A percentile compares a stretch with the other conserved stretches of the same genome.
phyloP scores from a whole-genome alignment of 2,797 vertebrate genomes.

The Potorous gilbertii region DNA sequence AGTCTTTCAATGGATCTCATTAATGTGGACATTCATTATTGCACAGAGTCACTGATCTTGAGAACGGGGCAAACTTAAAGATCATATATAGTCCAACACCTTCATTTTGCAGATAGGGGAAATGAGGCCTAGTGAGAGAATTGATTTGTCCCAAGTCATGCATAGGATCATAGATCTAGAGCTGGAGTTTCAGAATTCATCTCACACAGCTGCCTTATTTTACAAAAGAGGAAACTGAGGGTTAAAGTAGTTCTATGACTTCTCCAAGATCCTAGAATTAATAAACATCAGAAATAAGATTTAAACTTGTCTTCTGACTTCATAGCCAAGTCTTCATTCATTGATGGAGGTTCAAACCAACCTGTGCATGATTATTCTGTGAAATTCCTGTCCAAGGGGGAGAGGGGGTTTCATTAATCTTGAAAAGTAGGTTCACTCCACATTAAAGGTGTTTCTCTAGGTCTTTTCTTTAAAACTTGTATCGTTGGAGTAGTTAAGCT shows the following conservation, averaged over 20 bases:
- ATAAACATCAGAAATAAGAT: background rate
- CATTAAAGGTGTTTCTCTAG: background rate
- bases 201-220: background rate
- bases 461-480: background rate
- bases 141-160: background rate
- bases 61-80: background rate
- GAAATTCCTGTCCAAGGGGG: background rate
- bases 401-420: background rate
- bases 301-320: background rate
- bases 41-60: background rate
- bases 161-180: background rate
- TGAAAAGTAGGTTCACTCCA: background rate
- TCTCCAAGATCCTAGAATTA: background rate
- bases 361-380: background rate
- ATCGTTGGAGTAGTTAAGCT: background rate
- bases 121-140: background rate
- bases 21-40: background rate
- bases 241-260: background rate
- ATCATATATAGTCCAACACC: background rate
- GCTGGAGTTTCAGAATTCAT: background rate
- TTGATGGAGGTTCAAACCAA: background rate
- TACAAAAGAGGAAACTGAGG: background rate
- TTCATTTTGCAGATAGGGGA: background rate
- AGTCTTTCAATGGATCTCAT: background rate
- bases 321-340: background rate